Evolutionary conservation across 2,888 invertebrate species (phyloP), one percentile per base, ranked within the genome.

Genomic region (Lepeophtheirus nordmannii): DNA sequence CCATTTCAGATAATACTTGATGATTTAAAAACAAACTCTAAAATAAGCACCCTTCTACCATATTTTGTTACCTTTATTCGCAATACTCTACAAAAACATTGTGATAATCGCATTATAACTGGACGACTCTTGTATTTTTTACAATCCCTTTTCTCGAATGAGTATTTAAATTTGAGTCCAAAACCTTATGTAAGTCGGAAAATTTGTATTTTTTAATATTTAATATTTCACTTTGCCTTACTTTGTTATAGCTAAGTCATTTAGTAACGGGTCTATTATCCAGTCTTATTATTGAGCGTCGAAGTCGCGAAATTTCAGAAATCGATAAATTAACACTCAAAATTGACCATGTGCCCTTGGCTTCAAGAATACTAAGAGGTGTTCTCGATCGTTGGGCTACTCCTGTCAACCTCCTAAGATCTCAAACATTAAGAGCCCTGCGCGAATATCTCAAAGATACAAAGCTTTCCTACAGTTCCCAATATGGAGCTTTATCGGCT

Each of bases 101-200:
- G 56, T 17, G 63, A 63, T 10, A 53, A 63, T 38, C 53, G 53
- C 12, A 10, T 38, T 14, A 22, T 63, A 9, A 56, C 38, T 8
- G 20, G 22, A 20, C 22, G 63, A 17, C 20, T 63, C n/a, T 30
- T 63, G 22, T 20, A 38, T 53, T 41, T 66, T n/a, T 41, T 66
- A 14, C 22, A 58, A 22, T 37, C 66, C 17, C 22, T 66, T 10
- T 60, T 66, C 22, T 22, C 23, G 23, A 66, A 66, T 30, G 38
- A 46, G 1, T 40, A 66, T 41, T 38, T 66, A 10, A 66, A 66
- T 39, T 41, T 66, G 11, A 58, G 58, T 22, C 66, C 66, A 2
- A 66, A 66, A 41, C 66, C 66, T n/a, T 66, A 61, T 60, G 63
- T 63, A 63, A 46, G 62, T 12, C 14, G 37, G 11, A 22, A 20